These are phyloP conservation scores for Alcis repandata DNA, from an alignment of 2,888 invertebrate genomes.

Conservation along the genomic window DNA sequence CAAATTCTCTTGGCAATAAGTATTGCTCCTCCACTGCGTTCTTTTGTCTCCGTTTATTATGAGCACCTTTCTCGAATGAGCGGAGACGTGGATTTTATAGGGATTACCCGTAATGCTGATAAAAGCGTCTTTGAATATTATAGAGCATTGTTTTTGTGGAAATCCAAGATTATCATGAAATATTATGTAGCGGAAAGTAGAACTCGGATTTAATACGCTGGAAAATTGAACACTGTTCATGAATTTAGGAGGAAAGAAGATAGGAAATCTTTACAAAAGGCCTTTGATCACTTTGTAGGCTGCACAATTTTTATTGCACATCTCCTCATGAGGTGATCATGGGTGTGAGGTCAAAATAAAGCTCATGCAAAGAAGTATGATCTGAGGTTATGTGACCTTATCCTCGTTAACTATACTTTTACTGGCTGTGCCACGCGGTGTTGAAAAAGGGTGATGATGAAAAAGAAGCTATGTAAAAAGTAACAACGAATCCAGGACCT, in stretches of 20 bases:
- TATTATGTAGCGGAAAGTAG: constrained; percentile 26
- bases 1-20: neutral
- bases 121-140: constrained; percentile 45
- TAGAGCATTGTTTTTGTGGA: constrained; percentile 35
- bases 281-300: too few relatives aligned
- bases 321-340: too few relatives aligned
- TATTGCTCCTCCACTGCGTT: constrained; percentile 10
- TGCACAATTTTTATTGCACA: too few relatives aligned
- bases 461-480: too few relatives aligned
- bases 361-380: too few relatives aligned
- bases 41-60: constrained; percentile 5
- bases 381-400: too few relatives aligned
- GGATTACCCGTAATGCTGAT: constrained; percentile 45
- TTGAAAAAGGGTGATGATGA: too few relatives aligned
- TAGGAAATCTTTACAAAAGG: neutral
- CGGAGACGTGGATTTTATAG: constrained; percentile 44
- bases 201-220: constrained; percentile 4
- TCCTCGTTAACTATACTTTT: too few relatives aligned
- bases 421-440: too few relatives aligned
- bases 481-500: too few relatives aligned
- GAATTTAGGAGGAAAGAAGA: neutral
- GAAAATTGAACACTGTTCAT: neutral
- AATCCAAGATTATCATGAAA: constrained; percentile 31
- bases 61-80: constrained; percentile 36
- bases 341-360: too few relatives aligned